These are phyloP conservation scores for Tiphia femorata DNA, from an alignment of 2,888 invertebrate species.

Conservation along the genomic window DNA sequence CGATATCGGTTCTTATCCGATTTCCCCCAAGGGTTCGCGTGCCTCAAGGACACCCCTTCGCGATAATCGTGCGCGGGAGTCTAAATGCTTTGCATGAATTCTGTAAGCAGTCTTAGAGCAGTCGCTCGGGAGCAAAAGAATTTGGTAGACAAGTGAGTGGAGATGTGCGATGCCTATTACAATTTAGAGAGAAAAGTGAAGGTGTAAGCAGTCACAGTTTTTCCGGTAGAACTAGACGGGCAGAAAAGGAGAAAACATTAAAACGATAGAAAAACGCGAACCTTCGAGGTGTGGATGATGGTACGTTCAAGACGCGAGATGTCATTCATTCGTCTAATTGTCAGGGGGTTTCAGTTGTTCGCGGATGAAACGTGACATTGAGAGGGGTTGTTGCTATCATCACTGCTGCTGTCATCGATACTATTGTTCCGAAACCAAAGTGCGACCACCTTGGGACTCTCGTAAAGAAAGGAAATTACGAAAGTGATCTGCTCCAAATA, in stretches of 20 bases:
- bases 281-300: no score
- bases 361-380: slow-evolving; percentile 52
- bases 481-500: slow-evolving; percentile 59
- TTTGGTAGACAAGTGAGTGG: no score
- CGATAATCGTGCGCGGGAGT: no score
- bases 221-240: no score
- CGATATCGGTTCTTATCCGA: slow-evolving; percentile 49
- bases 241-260: no score
- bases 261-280: no score
- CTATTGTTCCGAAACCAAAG: slow-evolving; percentile 28
- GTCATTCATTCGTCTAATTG: slow-evolving; percentile 55
- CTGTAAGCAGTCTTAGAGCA: not conserved
- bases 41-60: slow-evolving; percentile 22
- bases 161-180: no score
- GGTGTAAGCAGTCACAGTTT: no score
- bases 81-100: no score
- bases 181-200: no score
- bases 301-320: no score
- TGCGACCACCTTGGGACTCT: slow-evolving; percentile 50
- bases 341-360: slow-evolving; percentile 48
- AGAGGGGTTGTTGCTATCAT: slow-evolving; percentile 26
- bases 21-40: slow-evolving; percentile 23
- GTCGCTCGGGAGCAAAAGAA: no score
- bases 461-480: slow-evolving; percentile 61
- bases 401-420: slow-evolving; percentile 1